Base-by-base conservation (phyloP, 2,888 invertebrate species). In the Hermodice carunculata region DNA sequence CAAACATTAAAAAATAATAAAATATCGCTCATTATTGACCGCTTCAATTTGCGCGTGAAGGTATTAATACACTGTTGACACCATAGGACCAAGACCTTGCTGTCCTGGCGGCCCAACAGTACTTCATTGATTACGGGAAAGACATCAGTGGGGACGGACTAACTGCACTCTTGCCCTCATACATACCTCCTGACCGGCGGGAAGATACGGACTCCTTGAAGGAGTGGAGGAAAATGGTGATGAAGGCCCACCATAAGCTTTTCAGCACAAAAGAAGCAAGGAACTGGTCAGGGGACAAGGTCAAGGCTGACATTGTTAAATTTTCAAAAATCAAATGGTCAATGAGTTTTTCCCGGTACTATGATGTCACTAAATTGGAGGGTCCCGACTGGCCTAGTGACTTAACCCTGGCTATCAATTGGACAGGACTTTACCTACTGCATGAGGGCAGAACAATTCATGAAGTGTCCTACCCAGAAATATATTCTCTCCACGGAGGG, bases 21-120 rank as follows among this genome's bases (percentile, higher is more conserved):
- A n/a, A n/a, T n/a, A n/a, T n/a, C n/a, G n/a, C n/a, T n/a, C n/a
- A n/a, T n/a, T n/a, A n/a, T n/a, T n/a, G n/a, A n/a, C n/a, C n/a
- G n/a, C n/a, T n/a, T n/a, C n/a, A n/a, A n/a, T n/a, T n/a, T n/a
- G n/a, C n/a, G n/a, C n/a, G n/a, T n/a, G n/a, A n/a, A n/a, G n/a
- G n/a, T n/a, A n/a, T n/a, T n/a, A n/a, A n/a, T n/a, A n/a, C n/a
- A n/a, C n/a, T n/a, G n/a, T n/a, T n/a, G n/a, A n/a, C n/a, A n/a
- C 22, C 14, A 3, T 44, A 71, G 71, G 69, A 71, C 49, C 32
- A 62, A n/a, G 66, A 70, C 44, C 29, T 71, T 42, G 69, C 67
- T 3, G 46, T 58, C 37, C 31, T 72, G 34, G 66, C 66, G 11
- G 70, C 72, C 28, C 60, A 63, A 46, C 70, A 70, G 64, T 68